Percentiles rank a stretch among this genome's conserved stretches.
Evolutionary conservation across 2,113 vertebrate species (phyloP).

Genomic region (Abramis brama): DNA sequence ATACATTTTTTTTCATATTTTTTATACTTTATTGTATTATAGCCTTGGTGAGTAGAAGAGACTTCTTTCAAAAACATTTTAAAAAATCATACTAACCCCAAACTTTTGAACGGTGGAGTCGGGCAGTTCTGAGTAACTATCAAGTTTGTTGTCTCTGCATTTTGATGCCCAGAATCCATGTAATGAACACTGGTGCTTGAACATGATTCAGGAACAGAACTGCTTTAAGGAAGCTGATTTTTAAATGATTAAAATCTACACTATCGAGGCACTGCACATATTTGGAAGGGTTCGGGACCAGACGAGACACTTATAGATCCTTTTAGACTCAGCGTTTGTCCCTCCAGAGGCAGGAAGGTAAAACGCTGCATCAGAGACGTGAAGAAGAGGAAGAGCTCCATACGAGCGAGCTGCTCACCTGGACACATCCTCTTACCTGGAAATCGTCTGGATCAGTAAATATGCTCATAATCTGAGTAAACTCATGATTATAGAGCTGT

Average conservation of each 20-base stretch:
- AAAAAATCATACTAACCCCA: too few species aligned
- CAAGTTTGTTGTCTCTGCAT: not conserved
- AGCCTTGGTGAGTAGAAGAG: too few species aligned
- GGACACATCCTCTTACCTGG: conserved; percentile 65
- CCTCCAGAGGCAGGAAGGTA: conserved; percentile 31
- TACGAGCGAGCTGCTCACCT: conserved; percentile 45
- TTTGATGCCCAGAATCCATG: not conserved
- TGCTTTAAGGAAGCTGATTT: not conserved
- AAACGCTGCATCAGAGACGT: conserved; percentile 54
- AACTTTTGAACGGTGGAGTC: too few species aligned
- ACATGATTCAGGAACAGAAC: not conserved
- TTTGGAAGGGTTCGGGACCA: conserved; percentile 37
- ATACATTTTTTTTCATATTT: too few species aligned
- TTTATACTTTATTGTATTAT: too few species aligned
- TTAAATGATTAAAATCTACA: not conserved
- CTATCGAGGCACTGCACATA: conserved; percentile 42
- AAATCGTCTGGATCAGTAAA: not conserved
- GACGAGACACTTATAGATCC: conserved; percentile 26
- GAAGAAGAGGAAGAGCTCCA: conserved; percentile 68
- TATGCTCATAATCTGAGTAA: too few species aligned
- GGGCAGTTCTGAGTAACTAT: too few species aligned
- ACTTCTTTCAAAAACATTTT: too few species aligned
- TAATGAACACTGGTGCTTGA: not conserved
- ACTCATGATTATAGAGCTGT: too few species aligned
- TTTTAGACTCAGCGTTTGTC: conserved; percentile 23